Percentiles rank a stretch among this genome's conserved stretches.
Conservation (phyloP, 1,140 invertebrate species). For the Matsumurasca onukii region DNA sequence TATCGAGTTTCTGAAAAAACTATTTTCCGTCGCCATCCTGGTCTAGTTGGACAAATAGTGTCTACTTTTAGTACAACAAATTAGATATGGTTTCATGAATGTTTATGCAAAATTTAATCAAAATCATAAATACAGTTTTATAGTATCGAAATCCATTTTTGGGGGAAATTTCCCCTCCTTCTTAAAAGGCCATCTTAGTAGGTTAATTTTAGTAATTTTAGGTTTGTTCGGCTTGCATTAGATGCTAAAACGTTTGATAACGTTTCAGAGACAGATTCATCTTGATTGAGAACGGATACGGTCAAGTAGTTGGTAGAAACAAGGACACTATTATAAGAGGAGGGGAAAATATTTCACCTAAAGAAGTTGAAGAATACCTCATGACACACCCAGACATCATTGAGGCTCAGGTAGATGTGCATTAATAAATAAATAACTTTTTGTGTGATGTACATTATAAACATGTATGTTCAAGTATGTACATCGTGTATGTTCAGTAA, state of each 20-base stretch:
- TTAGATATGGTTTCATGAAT: too few relatives aligned
- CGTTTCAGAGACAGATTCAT: constrained; percentile 71
- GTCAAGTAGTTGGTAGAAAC: constrained; percentile 74
- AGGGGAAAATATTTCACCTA: constrained; percentile 89
- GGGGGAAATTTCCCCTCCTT: background rate
- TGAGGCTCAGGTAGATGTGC: constrained; percentile 78
- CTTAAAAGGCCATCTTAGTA: background rate
- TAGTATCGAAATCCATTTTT: too few relatives aligned
- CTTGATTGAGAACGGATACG: constrained; percentile 74
- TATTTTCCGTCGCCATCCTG: too few relatives aligned
- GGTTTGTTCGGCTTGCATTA: background rate
- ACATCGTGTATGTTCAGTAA: too few relatives aligned
- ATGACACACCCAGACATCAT: constrained; percentile 72
- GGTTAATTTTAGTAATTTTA: background rate
- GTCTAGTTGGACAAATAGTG: too few relatives aligned
- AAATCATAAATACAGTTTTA: background rate
- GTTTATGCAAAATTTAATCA: too few relatives aligned
- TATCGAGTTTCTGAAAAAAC: too few relatives aligned
- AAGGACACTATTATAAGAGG: constrained; percentile 93
- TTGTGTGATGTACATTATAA: too few relatives aligned
- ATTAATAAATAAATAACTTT: too few relatives aligned
- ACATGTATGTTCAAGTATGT: too few relatives aligned
- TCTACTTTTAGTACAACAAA: too few relatives aligned
- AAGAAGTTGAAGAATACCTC: constrained; percentile 83
- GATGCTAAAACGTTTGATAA: background rate